Conservation (phyloP, 2,113 vertebrate species). For the Gallinago media region DNA sequence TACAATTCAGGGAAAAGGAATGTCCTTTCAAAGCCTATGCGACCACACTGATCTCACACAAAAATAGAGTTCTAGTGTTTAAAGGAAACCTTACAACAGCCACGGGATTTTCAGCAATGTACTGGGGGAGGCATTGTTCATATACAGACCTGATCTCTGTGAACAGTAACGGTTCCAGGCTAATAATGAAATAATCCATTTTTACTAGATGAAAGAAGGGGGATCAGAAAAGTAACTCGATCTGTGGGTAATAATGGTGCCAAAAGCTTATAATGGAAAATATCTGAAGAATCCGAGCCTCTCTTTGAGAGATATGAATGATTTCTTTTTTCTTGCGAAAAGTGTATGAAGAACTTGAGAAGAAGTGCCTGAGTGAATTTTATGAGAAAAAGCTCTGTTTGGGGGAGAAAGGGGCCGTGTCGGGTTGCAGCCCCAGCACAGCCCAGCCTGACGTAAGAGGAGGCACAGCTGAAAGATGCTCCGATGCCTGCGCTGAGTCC, state of each 20-base stretch:
- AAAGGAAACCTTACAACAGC: slow-evolving; percentile 58
- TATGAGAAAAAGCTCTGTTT: slow-evolving; percentile 84
- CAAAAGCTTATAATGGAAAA: slow-evolving; percentile 81
- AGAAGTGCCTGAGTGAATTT: slow-evolving; percentile 78
- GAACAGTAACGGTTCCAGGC: slow-evolving; percentile 73
- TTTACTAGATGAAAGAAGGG: slow-evolving; percentile 83
- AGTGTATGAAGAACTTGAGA: slow-evolving; percentile 84
- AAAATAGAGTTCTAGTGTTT: slow-evolving; percentile 45
- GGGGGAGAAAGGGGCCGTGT: slow-evolving; percentile 70
- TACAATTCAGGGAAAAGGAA: neutral
- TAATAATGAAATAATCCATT: slow-evolving; percentile 84
- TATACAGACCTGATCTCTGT: slow-evolving; percentile 58
- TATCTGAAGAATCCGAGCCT: slow-evolving; percentile 81
- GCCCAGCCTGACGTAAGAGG: slow-evolving; percentile 60
- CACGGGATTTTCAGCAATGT: slow-evolving; percentile 41
- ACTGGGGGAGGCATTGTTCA: slow-evolving; percentile 64
- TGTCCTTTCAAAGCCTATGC: neutral
- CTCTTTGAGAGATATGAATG: slow-evolving; percentile 84
- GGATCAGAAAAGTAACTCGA: slow-evolving; percentile 81
- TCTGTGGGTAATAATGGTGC: slow-evolving; percentile 71
- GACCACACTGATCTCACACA: neutral
- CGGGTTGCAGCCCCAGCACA: slow-evolving; percentile 68
- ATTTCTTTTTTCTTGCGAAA: slow-evolving; percentile 82
- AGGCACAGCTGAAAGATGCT: slow-evolving; percentile 79
- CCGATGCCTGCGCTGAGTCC: slow-evolving; percentile 5